These are phyloP conservation scores for Mormoops blainvillei DNA, from an alignment of 2,113 vertebrate genomes.

Conservation along the genomic window DNA sequence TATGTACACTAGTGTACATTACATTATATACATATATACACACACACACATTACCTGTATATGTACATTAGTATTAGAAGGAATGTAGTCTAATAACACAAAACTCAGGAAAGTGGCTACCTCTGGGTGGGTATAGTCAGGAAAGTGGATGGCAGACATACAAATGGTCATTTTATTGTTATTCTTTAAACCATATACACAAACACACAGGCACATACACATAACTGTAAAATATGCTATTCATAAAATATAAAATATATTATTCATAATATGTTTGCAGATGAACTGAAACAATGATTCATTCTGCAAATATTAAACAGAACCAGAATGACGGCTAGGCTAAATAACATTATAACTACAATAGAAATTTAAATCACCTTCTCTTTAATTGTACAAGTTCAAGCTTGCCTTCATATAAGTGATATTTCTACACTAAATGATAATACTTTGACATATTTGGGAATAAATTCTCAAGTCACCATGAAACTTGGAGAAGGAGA, in stretches of 20 bases:
- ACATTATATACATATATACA: neutral
- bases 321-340: neutral
- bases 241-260: neutral
- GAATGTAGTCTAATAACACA: neutral
- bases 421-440: neutral
- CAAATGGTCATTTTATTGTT: neutral
- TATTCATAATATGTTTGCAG: neutral
- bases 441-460: neutral
- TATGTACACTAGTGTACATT: neutral
- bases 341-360: neutral
- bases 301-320: conserved; percentile 21
- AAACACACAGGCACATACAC: neutral
- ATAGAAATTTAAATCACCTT: neutral
- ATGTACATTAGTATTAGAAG: neutral
- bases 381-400: neutral
- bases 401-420: neutral
- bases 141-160: neutral
- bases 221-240: conserved; percentile 4
- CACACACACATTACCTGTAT: neutral
- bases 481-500: neutral
- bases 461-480: conserved; percentile 15
- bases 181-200: neutral
- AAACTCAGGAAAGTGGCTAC: neutral
- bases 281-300: conserved; percentile 13
- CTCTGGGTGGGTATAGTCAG: neutral